phyloP scores from a whole-genome alignment of 1,140 invertebrate species.

The Meloidogyne floridensis region DNA sequence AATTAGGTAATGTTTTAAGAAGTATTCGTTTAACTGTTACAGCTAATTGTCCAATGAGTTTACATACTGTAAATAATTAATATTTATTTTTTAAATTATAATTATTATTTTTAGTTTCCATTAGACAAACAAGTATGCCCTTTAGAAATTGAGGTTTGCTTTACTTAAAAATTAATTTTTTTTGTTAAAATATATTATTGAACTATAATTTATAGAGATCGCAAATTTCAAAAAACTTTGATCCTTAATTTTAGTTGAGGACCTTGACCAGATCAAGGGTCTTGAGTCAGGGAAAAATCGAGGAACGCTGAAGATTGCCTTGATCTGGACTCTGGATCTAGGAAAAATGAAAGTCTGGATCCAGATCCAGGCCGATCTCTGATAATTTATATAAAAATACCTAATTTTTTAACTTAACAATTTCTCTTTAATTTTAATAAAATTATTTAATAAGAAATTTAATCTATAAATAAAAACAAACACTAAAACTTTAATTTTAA shows the following conservation, averaged over 20 bases:
- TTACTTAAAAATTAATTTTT: background rate
- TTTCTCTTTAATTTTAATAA: background rate
- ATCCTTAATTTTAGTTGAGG: no score
- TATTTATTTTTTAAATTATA: constrained; percentile 23
- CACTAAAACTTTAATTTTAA: background rate
- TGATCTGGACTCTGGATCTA: no score
- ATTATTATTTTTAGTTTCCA: constrained; percentile 78
- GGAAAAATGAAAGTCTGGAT: no score
- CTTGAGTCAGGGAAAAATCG: no score
- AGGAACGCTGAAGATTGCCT: no score
- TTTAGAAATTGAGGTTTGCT: constrained; percentile 95
- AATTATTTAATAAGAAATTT: background rate
- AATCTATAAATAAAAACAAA: background rate
- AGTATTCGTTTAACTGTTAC: constrained; percentile 87
- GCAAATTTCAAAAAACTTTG: no score
- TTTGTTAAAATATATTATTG: background rate
- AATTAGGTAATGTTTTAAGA: constrained; percentile 67
- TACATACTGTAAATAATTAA: constrained; percentile 71
- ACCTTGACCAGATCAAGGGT: no score
- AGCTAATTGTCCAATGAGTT: constrained; percentile 93
- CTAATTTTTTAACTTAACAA: no score
- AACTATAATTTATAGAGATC: constrained; percentile 4
- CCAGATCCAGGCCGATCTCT: no score
- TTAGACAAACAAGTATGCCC: constrained; percentile 95
- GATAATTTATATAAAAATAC: no score